Conservation (phyloP, 2,113 vertebrate species). For the Sinocyclocheilus anshuiensis region DNA sequence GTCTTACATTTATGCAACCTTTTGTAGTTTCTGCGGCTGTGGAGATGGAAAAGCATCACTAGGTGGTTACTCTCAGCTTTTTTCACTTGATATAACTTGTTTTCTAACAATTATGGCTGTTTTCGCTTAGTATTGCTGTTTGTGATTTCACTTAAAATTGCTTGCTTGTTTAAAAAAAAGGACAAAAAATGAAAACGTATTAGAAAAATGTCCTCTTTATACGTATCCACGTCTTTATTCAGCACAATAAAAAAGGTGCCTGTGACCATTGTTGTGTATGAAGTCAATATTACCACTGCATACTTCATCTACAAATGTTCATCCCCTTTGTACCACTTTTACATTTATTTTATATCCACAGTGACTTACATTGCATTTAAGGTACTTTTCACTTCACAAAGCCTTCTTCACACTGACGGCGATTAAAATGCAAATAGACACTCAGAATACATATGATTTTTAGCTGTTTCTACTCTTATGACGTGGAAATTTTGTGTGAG, state of each 20-base stretch:
- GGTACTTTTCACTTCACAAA: neutral
- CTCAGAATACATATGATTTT: neutral
- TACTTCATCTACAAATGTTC: neutral
- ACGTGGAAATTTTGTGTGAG: too few species aligned
- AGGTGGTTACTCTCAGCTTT: constrained; percentile 71
- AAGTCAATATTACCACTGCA: constrained; percentile 13
- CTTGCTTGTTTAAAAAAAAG: constrained; percentile 83
- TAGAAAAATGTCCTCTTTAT: constrained; percentile 76
- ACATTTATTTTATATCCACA: neutral
- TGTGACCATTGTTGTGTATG: constrained; percentile 71
- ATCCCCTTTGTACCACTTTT: neutral
- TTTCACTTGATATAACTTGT: constrained; percentile 67
- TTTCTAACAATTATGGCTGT: constrained; percentile 81
- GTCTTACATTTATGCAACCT: constrained; percentile 83
- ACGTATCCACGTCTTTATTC: constrained; percentile 90
- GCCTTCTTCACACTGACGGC: neutral
- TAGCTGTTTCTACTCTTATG: too few species aligned
- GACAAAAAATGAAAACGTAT: constrained; percentile 48
- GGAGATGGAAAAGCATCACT: constrained; percentile 76
- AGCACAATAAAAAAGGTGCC: constrained; percentile 94
- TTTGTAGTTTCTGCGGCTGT: constrained; percentile 77
- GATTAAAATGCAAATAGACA: neutral
- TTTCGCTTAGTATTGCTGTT: constrained; percentile 83
- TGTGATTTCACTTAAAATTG: constrained; percentile 85
- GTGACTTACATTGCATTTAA: neutral